phyloP scores from a whole-genome alignment of 1,140 invertebrate genomes.

The Conus ventricosus region DNA sequence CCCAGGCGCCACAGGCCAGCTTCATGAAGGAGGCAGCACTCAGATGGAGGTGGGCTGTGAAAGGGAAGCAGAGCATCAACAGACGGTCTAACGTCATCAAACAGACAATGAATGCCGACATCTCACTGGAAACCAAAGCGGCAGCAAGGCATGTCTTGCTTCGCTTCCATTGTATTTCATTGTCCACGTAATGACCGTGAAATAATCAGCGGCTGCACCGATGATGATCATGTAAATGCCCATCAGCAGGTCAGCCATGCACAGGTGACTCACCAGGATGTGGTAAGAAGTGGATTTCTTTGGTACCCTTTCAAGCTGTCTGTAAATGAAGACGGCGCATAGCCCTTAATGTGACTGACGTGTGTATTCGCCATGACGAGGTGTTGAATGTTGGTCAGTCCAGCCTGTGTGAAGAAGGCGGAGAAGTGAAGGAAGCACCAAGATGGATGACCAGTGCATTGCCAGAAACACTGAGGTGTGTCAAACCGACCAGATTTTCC shows the following conservation, averaged over 20 bases:
- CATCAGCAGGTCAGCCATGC: constrained; percentile 11
- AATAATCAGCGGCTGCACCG: background rate
- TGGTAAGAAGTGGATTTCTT: background rate
- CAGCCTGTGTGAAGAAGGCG: background rate
- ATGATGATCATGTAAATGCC: constrained; percentile 6
- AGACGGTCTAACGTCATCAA: too few species aligned
- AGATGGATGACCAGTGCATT: background rate
- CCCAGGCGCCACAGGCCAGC: constrained; percentile 34
- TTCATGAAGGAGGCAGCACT: constrained; percentile 17
- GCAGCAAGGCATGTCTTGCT: background rate
- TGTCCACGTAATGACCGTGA: background rate
- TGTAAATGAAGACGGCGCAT: background rate
- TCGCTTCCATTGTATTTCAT: background rate
- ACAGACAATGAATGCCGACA: too few species aligned
- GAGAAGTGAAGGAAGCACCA: background rate
- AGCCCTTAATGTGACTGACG: background rate
- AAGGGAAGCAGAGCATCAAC: background rate
- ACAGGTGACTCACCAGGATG: background rate
- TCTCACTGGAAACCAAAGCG: background rate
- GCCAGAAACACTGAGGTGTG: background rate
- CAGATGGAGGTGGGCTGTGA: background rate
- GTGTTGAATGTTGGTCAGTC: background rate
- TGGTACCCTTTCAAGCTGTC: background rate
- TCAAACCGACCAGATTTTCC: background rate
- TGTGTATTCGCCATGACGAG: background rate